Conservation (phyloP, 2,888 invertebrate species). For the Panzeria rudis region DNA sequence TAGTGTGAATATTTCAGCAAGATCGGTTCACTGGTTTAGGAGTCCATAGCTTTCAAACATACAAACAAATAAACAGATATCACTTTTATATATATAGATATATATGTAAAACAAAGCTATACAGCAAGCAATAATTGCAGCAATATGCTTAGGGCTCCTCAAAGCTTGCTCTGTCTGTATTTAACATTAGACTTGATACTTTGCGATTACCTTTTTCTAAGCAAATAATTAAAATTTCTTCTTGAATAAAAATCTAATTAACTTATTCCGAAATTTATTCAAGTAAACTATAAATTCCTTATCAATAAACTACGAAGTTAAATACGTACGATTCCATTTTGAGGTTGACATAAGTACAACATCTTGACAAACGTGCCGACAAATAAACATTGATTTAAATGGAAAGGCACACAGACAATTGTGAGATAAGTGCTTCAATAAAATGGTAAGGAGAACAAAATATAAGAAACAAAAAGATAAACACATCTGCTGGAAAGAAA, state of each 20-base stretch:
- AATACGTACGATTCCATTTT: constrained; percentile 64
- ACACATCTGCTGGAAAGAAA: constrained; percentile 66
- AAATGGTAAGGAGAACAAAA: constrained; percentile 7
- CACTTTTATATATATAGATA: too few species aligned
- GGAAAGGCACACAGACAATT: constrained; percentile 48
- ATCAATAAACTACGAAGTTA: constrained; percentile 60
- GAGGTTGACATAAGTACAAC: constrained; percentile 55
- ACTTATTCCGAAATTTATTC: constrained; percentile 40
- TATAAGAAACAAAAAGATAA: constrained; percentile 27
- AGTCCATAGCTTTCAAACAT: too few species aligned
- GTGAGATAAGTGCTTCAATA: constrained; percentile 64
- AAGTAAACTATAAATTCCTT: constrained; percentile 53
- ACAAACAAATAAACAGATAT: too few species aligned
- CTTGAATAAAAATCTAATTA: neutral
- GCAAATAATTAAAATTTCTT: neutral
- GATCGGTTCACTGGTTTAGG: too few species aligned
- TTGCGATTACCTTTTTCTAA: neutral
- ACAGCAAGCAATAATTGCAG: too few species aligned
- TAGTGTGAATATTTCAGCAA: too few species aligned
- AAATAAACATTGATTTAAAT: constrained; percentile 67
- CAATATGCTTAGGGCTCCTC: too few species aligned
- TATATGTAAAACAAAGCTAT: too few species aligned
- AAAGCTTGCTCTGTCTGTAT: neutral
- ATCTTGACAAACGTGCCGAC: constrained; percentile 65
- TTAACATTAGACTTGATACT: neutral